These are phyloP conservation scores for Pseudochaenichthys georgianus DNA, from an alignment of 2,797 vertebrate genomes.

Conservation along the genomic window DNA sequence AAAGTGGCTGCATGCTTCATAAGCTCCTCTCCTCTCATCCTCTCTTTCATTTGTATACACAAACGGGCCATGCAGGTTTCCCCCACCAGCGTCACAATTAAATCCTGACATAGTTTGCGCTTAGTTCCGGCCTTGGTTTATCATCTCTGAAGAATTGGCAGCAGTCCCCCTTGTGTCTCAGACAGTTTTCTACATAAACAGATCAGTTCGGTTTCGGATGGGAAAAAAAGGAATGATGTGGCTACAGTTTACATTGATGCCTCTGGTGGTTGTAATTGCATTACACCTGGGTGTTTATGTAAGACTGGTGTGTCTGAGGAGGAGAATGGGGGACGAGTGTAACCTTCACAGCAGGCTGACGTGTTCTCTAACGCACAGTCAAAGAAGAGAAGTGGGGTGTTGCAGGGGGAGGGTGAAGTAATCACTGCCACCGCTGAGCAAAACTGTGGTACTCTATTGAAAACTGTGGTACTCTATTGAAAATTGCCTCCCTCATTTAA, in stretches of 20 bases:
- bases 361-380: slow-evolving; percentile 43
- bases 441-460: slow-evolving; percentile 56
- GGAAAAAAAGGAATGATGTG: slow-evolving; percentile 25
- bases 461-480: slow-evolving; percentile 59
- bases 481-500: slow-evolving; percentile 69
- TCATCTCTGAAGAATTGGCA: slow-evolving; percentile 38
- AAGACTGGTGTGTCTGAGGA: slow-evolving; percentile 39
- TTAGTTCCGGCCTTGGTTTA: slow-evolving; percentile 29
- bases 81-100: slow-evolving; percentile 37
- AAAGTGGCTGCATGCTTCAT: slow-evolving; percentile 52
- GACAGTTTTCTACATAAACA: slow-evolving; percentile 42
- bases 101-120: slow-evolving; percentile 36
- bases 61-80: slow-evolving; percentile 52
- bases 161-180: slow-evolving; percentile 19
- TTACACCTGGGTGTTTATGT: slow-evolving; percentile 56
- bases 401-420: slow-evolving; percentile 52
- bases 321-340: slow-evolving; percentile 27
- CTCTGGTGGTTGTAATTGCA: slow-evolving; percentile 37
- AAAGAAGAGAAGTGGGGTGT: slow-evolving; percentile 40
- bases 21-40: slow-evolving; percentile 36
- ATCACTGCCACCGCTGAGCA: slow-evolving; percentile 56
- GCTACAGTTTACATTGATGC: slow-evolving; percentile 36
- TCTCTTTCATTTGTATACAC: slow-evolving; percentile 47
- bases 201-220: slow-evolving; percentile 2
- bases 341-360: slow-evolving; percentile 60